phyloP scores from a whole-genome alignment of 2,888 invertebrate genomes.

The Euproctis similis region DNA sequence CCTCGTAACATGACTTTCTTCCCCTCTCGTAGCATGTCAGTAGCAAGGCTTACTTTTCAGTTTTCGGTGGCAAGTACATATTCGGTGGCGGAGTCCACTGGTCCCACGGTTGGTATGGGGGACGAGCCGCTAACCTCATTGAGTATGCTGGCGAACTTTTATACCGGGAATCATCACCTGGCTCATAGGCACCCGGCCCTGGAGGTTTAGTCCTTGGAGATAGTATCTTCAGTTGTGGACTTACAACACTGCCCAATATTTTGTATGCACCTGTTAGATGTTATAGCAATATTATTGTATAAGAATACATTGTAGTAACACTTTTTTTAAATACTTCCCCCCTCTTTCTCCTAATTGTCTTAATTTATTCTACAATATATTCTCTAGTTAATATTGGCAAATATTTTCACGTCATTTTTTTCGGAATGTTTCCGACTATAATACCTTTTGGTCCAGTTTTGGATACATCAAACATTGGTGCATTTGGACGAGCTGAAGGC shows the following conservation, averaged over 20 bases:
- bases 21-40: too few species aligned
- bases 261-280: neutral
- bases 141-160: constrained; percentile 46
- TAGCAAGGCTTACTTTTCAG: constrained; percentile 37
- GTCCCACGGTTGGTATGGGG: constrained; percentile 42
- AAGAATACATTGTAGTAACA: too few species aligned
- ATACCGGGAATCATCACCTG: constrained; percentile 16
- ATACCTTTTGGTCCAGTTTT: constrained; percentile 10
- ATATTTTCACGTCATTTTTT: too few species aligned
- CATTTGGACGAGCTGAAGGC: constrained; percentile 30
- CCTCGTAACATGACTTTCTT: too few species aligned
- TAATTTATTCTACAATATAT: too few species aligned
- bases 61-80: constrained; percentile 51
- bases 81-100: constrained; percentile 61
- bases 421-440: too few species aligned
- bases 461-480: constrained; percentile 35
- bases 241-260: constrained; percentile 42
- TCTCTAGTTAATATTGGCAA: too few species aligned
- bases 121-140: constrained; percentile 34
- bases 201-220: constrained; percentile 30
- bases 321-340: too few species aligned
- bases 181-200: constrained; percentile 44
- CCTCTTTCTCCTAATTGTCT: too few species aligned
- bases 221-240: constrained; percentile 28
- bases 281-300: too few species aligned